Evolutionary conservation across 1,140 invertebrate genomes (phyloP).

Genomic region (Drosophila watanabei): DNA sequence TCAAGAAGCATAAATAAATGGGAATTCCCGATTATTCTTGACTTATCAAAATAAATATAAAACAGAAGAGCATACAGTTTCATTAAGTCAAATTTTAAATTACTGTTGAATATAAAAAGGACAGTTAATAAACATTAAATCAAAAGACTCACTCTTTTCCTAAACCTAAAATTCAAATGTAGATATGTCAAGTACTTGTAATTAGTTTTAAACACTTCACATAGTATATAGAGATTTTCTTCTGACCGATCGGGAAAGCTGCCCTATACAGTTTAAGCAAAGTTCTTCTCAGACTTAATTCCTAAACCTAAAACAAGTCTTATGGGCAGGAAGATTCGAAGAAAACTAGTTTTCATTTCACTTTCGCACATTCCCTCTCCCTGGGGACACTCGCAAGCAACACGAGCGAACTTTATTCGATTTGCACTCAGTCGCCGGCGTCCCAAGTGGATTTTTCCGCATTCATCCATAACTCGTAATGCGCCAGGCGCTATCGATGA

Average conservation of each 20-base stretch:
- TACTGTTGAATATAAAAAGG: too few relatives aligned
- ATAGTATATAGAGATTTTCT: too few relatives aligned
- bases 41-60: too few relatives aligned
- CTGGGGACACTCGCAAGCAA: conserved; percentile 26
- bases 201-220: too few relatives aligned
- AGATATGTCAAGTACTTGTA: too few relatives aligned
- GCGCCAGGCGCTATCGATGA: conserved; percentile 63
- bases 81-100: too few relatives aligned
- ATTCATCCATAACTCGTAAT: conserved; percentile 45
- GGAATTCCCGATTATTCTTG: background rate
- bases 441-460: conserved; percentile 41
- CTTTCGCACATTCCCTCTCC: conserved; percentile 1
- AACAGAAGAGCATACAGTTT: too few relatives aligned
- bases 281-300: background rate
- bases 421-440: conserved; percentile 29
- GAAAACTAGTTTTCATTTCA: conserved; percentile 5
- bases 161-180: too few relatives aligned
- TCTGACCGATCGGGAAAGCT: background rate
- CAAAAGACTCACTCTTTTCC: too few relatives aligned
- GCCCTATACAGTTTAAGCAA: background rate
- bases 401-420: conserved; percentile 40
- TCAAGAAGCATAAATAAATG: background rate
- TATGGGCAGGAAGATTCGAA: background rate
- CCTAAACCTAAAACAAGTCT: background rate
- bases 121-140: too few relatives aligned